Evolutionary conservation across 2,888 invertebrate species (phyloP).

Genomic region (Lypha dubia): DNA sequence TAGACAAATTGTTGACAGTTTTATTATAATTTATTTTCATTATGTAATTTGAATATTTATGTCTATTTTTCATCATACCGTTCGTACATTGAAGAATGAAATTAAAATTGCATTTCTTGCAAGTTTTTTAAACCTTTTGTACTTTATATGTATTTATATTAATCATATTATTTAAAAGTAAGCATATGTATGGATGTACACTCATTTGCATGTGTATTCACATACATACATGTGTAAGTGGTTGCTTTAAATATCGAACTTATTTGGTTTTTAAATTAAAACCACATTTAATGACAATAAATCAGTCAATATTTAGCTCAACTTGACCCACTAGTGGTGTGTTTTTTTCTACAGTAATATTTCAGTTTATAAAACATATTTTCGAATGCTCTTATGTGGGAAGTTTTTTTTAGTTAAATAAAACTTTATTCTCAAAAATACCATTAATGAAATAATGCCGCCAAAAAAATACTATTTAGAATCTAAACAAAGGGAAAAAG

Average conservation of each 20-base stretch:
- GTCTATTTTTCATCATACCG: not conserved
- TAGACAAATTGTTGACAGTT: slow-evolving; percentile 68
- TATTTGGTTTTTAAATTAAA: slow-evolving; percentile 12
- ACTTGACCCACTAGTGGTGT: slow-evolving; percentile 51
- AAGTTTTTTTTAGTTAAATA: too few species aligned
- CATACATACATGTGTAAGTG: not conserved
- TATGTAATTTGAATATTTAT: slow-evolving; percentile 58
- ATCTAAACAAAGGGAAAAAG: too few species aligned
- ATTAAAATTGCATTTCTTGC: slow-evolving; percentile 55
- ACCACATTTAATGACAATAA: slow-evolving; percentile 34
- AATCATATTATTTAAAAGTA: not conserved
- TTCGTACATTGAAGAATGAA: not conserved
- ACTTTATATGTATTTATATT: slow-evolving; percentile 12
- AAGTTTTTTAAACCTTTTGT: slow-evolving; percentile 33
- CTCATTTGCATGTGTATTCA: not conserved
- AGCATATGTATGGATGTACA: not conserved
- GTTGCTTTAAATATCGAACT: slow-evolving; percentile 33
- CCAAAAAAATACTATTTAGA: too few species aligned
- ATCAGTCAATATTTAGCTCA: slow-evolving; percentile 37
- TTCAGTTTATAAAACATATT: not conserved
- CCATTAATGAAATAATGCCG: too few species aligned
- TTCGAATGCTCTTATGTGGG: not conserved
- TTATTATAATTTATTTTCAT: slow-evolving; percentile 67
- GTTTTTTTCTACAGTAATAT: not conserved
- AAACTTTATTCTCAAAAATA: too few species aligned